Evolutionary conservation across 2,113 vertebrate species (phyloP).

Genomic region (Notarius lentiginosus): DNA sequence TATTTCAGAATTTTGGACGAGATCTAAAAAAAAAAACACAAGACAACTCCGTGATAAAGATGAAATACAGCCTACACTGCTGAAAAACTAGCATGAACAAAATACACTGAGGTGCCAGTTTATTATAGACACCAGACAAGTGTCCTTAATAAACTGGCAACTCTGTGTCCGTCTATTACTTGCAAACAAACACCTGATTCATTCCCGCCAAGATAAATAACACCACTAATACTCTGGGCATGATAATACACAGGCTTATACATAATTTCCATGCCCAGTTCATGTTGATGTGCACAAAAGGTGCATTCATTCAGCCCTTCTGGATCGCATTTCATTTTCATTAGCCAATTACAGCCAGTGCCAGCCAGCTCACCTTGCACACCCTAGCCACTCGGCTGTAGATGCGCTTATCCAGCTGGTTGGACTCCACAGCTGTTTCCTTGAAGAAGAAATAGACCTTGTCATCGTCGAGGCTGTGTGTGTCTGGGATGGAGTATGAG

Average conservation of each 20-base stretch:
- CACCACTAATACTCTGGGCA: conserved; percentile 7
- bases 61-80: neutral
- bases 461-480: conserved; percentile 79
- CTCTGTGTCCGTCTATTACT: neutral
- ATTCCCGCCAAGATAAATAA: conserved; percentile 21
- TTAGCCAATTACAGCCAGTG: conserved; percentile 9
- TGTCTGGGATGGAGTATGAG: conserved; percentile 79
- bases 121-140: neutral
- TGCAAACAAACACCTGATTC: conserved; percentile 34
- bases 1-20: neutral
- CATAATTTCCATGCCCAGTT: neutral
- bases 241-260: conserved; percentile 30
- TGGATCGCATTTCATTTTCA: conserved; percentile 28
- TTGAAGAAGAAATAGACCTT: conserved; percentile 87
- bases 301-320: conserved; percentile 29
- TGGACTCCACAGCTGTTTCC: conserved; percentile 77
- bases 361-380: conserved; percentile 77
- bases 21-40: neutral
- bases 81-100: conserved; percentile 11
- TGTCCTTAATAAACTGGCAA: conserved; percentile 11
- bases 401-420: conserved; percentile 76
- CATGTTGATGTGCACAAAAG: conserved; percentile 32
- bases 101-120: neutral
- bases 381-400: conserved; percentile 83
- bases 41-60: neutral